A percentile compares a stretch with the other conserved stretches of the same genome.
Evolutionary conservation across 2,888 invertebrate species (phyloP).

Genomic region (Deilephila porcellus): DNA sequence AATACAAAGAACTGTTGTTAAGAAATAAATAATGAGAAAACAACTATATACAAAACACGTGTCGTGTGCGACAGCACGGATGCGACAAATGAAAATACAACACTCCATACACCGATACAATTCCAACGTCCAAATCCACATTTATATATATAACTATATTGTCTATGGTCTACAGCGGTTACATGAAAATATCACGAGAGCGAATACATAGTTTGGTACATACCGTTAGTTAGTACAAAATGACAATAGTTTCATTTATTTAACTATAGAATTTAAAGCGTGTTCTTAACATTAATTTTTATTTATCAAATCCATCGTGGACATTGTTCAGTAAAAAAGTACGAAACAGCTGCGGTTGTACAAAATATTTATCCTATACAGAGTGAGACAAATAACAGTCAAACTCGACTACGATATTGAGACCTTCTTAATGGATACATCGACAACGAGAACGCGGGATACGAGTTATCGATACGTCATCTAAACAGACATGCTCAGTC

Average conservation of each 20-base stretch:
- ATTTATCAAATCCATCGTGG: constrained; percentile 73
- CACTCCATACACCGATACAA: constrained; percentile 51
- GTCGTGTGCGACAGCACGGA: constrained; percentile 52
- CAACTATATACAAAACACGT: constrained; percentile 66
- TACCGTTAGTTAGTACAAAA: constrained; percentile 71
- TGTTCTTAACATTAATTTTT: constrained; percentile 72
- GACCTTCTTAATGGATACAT: constrained; percentile 21
- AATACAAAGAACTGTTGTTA: constrained; percentile 48
- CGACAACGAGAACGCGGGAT: constrained; percentile 7
- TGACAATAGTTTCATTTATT: constrained; percentile 43
- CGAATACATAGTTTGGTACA: constrained; percentile 73
- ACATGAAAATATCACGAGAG: constrained; percentile 79
- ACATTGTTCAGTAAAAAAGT: constrained; percentile 78
- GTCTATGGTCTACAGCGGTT: constrained; percentile 62
- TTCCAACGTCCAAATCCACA: constrained; percentile 71
- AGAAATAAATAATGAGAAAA: constrained; percentile 61
- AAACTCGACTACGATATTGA: constrained; percentile 29
- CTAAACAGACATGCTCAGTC: background rate
- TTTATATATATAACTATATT: constrained; percentile 48
- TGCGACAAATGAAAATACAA: constrained; percentile 42
- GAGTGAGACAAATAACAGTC: constrained; percentile 31
- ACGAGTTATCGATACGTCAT: background rate
- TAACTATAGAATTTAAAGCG: constrained; percentile 77
- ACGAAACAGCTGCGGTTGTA: constrained; percentile 77
- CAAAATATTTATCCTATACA: constrained; percentile 47